Evolutionary conservation across 2,797 vertebrate species (phyloP).

Genomic region (Corythornis leucogaster): DNA sequence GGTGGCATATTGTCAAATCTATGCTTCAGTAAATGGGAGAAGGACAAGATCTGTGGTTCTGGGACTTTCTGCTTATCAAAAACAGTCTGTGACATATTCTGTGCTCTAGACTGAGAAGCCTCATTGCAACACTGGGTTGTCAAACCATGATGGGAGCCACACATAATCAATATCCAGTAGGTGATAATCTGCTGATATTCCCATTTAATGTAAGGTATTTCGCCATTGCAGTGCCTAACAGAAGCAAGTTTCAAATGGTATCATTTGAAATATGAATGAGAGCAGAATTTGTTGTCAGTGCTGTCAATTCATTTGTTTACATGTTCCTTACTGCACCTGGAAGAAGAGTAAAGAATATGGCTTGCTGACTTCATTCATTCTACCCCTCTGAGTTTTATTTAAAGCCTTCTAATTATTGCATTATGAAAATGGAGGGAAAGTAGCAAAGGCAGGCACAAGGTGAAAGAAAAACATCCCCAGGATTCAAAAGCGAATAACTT

Average conservation of each 20-base stretch:
- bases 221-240: not conserved
- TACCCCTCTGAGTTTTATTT: not conserved
- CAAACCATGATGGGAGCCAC: not conserved
- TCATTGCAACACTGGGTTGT: not conserved
- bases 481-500: not conserved
- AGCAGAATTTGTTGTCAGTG: not conserved
- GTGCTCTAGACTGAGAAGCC: not conserved
- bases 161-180: not conserved
- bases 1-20: not conserved
- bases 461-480: not conserved
- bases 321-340: not conserved
- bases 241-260: not conserved
- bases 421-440: not conserved
- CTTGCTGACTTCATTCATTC: not conserved
- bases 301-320: not conserved
- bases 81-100: not conserved
- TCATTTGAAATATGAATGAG: not conserved
- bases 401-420: not conserved
- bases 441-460: not conserved
- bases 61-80: not conserved
- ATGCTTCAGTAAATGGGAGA: not conserved
- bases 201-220: not conserved
- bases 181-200: not conserved
- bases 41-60: not conserved
- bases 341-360: not conserved